Evolutionary conservation across 1,140 invertebrate genomes (phyloP).

Genomic region (Drosophila equinoxialis): DNA sequence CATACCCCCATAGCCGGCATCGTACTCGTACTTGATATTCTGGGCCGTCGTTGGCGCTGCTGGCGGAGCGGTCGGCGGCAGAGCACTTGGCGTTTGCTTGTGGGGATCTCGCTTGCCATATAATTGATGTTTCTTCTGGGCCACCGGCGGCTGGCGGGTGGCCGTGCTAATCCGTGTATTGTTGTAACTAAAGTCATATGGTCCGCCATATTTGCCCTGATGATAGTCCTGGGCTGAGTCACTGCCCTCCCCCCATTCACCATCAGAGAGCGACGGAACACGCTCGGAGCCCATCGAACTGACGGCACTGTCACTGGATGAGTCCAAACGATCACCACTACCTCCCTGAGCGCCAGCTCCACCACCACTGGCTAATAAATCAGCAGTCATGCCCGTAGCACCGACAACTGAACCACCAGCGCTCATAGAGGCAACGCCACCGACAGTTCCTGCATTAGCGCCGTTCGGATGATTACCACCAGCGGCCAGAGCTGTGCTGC

Average conservation of each 20-base stretch:
- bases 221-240: slow-evolving; percentile 90
- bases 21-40: slow-evolving; percentile 86
- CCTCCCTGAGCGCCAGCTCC: slow-evolving; percentile 61
- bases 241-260: slow-evolving; percentile 94
- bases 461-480: slow-evolving; percentile 47
- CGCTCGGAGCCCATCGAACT: slow-evolving; percentile 95
- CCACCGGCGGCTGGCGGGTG: slow-evolving; percentile 87
- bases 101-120: slow-evolving; percentile 94
- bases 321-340: slow-evolving; percentile 88
- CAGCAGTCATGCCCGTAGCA: slow-evolving; percentile 73
- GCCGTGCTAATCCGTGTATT: slow-evolving; percentile 62
- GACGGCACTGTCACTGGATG: slow-evolving; percentile 93
- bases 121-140: slow-evolving; percentile 96
- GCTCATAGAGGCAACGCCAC: slow-evolving; percentile 76
- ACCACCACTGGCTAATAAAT: slow-evolving; percentile 60
- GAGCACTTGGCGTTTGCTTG: slow-evolving; percentile 80
- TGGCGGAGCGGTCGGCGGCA: slow-evolving; percentile 46
- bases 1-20: slow-evolving; percentile 80
- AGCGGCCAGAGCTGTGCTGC: slow-evolving; percentile 45
- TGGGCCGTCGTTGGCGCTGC: slow-evolving; percentile 60
- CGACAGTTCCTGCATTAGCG: slow-evolving; percentile 50
- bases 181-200: slow-evolving; percentile 89
- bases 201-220: slow-evolving; percentile 87
- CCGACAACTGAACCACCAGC: slow-evolving; percentile 66
- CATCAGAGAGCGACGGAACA: slow-evolving; percentile 93